Evolutionary conservation across 1,140 invertebrate species (phyloP).

Genomic region (Drosophila fuyamai): DNA sequence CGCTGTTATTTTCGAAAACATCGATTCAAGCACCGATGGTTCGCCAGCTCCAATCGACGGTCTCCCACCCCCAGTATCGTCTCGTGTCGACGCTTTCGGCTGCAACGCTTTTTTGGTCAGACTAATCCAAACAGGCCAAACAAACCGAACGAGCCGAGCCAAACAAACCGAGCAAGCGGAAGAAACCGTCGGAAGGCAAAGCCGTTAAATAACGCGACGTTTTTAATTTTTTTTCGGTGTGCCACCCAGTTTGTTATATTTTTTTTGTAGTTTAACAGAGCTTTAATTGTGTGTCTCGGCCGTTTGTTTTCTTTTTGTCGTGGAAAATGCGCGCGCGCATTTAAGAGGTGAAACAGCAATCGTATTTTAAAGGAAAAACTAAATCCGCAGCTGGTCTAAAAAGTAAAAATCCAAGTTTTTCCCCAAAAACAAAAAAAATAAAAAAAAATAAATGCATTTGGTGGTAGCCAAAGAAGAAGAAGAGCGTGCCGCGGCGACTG

Average conservation of each 20-base stretch:
- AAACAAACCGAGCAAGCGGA: too few species aligned
- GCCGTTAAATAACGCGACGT: slow-evolving; percentile 18
- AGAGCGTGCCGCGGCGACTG: slow-evolving; percentile 8
- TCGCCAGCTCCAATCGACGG: too few species aligned
- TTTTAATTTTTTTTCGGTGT: slow-evolving; percentile 44
- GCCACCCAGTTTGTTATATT: slow-evolving; percentile 37
- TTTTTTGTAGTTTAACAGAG: slow-evolving; percentile 12
- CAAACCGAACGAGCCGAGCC: not conserved
- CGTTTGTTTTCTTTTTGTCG: slow-evolving; percentile 44
- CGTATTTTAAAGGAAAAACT: slow-evolving; percentile 36
- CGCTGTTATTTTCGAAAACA: too few species aligned
- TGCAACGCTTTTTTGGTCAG: too few species aligned
- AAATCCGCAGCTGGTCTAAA: slow-evolving; percentile 21
- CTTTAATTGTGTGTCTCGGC: slow-evolving; percentile 15
- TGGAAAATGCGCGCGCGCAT: slow-evolving; percentile 73
- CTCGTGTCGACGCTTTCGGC: too few species aligned
- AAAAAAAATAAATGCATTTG: slow-evolving; percentile 4
- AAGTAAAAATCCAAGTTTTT: slow-evolving; percentile 9
- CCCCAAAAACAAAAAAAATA: slow-evolving; percentile 17
- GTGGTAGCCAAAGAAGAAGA: slow-evolving; percentile 7
- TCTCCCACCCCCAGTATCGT: too few species aligned
- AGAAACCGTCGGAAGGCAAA: slow-evolving; percentile 32
- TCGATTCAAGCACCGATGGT: too few species aligned
- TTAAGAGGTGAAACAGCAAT: slow-evolving; percentile 7
- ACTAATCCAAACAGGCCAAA: not conserved